Percentiles rank a stretch among this genome's conserved stretches.
Conservation (phyloP, 1,140 invertebrate genomes). For the Zaprionus inermis region DNA sequence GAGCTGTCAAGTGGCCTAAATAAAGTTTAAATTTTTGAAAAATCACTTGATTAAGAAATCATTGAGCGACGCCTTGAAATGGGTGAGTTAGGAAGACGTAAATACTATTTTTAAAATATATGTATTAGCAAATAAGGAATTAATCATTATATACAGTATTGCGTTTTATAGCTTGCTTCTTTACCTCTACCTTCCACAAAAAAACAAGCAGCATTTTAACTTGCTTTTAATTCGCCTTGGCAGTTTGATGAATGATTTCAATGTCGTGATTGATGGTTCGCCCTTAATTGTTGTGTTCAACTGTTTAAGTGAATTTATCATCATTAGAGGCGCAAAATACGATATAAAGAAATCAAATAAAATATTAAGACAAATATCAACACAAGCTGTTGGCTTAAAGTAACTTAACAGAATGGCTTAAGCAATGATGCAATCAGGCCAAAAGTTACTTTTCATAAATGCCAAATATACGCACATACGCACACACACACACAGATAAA, state of each 20-base stretch:
- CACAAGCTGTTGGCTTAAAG: constrained; percentile 20
- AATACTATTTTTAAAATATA: too few species aligned
- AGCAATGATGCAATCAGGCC: constrained; percentile 30
- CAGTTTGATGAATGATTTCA: constrained; percentile 41
- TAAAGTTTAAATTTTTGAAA: constrained; percentile 32
- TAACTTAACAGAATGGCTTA: constrained; percentile 29
- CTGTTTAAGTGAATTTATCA: constrained; percentile 31
- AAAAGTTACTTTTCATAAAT: constrained; percentile 47
- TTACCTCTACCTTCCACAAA: neutral
- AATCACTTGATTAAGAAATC: constrained; percentile 12
- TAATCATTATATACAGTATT: neutral
- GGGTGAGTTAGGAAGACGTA: constrained; percentile 1
- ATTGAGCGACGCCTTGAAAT: constrained; percentile 17
- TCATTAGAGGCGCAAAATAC: constrained; percentile 15
- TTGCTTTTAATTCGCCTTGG: constrained; percentile 28
- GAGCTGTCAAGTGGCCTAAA: constrained; percentile 52
- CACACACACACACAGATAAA: constrained; percentile 5
- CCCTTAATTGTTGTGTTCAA: constrained; percentile 36
- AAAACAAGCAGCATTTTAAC: constrained; percentile 15
- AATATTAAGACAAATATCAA: constrained; percentile 36
- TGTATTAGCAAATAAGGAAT: neutral
- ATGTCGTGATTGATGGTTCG: constrained; percentile 41
- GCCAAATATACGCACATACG: constrained; percentile 31
- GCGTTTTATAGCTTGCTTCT: neutral
- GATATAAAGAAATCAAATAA: neutral